Percentiles rank a stretch among this genome's conserved stretches.
Conservation (phyloP, 35 echinoderm and acorn worm species). For the Eucidaris tribuloides region DNA sequence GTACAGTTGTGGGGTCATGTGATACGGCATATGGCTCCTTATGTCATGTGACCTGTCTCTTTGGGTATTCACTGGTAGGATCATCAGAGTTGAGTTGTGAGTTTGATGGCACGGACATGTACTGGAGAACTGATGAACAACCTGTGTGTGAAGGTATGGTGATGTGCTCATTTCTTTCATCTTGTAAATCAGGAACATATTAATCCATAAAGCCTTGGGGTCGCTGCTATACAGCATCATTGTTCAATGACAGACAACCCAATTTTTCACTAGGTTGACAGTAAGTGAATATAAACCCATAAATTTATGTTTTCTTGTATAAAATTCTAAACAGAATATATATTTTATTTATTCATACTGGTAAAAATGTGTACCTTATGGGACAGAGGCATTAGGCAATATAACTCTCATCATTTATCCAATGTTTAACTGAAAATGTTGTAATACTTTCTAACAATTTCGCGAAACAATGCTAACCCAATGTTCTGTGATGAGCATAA, state of each 20-base stretch:
- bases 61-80: conserved; percentile 11
- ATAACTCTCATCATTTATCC: too few relatives aligned
- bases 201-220: background rate
- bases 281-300: background rate
- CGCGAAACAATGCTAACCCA: too few relatives aligned
- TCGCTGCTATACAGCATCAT: background rate
- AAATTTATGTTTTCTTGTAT: too few relatives aligned
- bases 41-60: conserved; percentile 34
- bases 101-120: conserved; percentile 13
- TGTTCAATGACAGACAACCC: background rate
- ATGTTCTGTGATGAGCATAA: too few relatives aligned
- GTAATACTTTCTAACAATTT: too few relatives aligned
- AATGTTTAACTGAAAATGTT: too few relatives aligned
- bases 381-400: too few relatives aligned
- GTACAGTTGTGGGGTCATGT: background rate
- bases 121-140: conserved; percentile 11
- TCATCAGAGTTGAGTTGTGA: conserved; percentile 24
- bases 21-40: conserved; percentile 1
- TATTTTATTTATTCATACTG: too few relatives aligned
- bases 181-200: background rate
- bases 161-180: background rate
- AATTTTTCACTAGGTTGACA: background rate
- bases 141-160: conserved; percentile 18
- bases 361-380: too few relatives aligned
- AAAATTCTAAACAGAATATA: too few relatives aligned